Percentiles rank a stretch among this genome's conserved stretches.
phyloP scores from a whole-genome alignment of 2,797 vertebrate species.

The Sparus aurata region DNA sequence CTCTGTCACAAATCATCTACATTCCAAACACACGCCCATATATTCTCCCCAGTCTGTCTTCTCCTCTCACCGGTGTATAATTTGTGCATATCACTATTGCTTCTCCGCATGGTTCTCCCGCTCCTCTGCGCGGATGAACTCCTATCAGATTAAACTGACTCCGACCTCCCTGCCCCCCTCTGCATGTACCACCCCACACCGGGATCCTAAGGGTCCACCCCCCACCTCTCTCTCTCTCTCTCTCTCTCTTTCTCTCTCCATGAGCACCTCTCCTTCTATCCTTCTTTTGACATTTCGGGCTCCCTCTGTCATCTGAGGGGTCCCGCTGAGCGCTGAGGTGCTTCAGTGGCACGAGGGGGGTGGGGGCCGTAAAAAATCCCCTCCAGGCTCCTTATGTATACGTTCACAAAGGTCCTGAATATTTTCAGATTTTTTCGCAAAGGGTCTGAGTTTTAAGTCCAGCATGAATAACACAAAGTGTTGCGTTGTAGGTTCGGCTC shows the following conservation, averaged over 20 bases:
- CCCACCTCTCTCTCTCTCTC: slow-evolving; percentile 5
- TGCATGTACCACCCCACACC: slow-evolving; percentile 46
- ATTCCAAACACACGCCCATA: slow-evolving; percentile 71
- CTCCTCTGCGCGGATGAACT: slow-evolving; percentile 84
- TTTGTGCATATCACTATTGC: slow-evolving; percentile 81
- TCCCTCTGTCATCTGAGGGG: slow-evolving; percentile 78
- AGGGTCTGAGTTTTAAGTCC: slow-evolving; percentile 36
- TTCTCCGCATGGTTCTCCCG: slow-evolving; percentile 77
- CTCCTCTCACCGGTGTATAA: slow-evolving; percentile 69
- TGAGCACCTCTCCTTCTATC: slow-evolving; percentile 70
- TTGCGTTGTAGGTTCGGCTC: slow-evolving; percentile 28
- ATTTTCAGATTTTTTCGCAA: slow-evolving; percentile 53
- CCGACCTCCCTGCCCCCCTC: slow-evolving; percentile 63
- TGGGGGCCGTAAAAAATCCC: slow-evolving; percentile 37
- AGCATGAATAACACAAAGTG: slow-evolving; percentile 37
- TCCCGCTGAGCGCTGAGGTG: slow-evolving; percentile 76
- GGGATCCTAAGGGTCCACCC: slow-evolving; percentile 58
- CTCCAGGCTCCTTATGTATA: slow-evolving; percentile 50
- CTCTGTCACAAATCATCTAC: slow-evolving; percentile 65
- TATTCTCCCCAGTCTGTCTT: slow-evolving; percentile 66
- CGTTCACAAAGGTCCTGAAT: slow-evolving; percentile 68
- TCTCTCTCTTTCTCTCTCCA: slow-evolving; percentile 15
- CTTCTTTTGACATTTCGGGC: slow-evolving; percentile 78
- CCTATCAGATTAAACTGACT: slow-evolving; percentile 84
- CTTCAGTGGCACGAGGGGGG: slow-evolving; percentile 53